Evolutionary conservation across 2,113 vertebrate genomes (phyloP).

Genomic region (Acinonyx jubatus): DNA sequence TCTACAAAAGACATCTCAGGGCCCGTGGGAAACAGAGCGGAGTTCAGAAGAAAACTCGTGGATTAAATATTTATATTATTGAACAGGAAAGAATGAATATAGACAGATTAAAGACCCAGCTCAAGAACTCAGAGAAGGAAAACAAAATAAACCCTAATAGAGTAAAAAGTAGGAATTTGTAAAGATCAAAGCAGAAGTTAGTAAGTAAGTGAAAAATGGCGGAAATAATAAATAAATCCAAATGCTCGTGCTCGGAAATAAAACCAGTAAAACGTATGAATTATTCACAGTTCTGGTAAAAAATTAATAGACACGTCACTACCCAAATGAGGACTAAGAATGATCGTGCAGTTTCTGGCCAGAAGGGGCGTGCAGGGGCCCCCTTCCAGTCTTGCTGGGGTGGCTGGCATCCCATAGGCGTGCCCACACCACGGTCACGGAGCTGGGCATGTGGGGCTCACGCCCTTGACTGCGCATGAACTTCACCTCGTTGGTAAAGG

Average conservation of each 20-base stretch:
- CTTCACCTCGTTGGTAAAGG: accelerated
- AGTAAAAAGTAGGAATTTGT: not conserved
- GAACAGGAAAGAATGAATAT: not conserved
- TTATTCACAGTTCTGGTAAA: not conserved
- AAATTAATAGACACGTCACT: not conserved
- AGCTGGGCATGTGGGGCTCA: accelerated
- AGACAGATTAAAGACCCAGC: not conserved
- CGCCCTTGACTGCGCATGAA: accelerated
- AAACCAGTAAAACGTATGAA: not conserved
- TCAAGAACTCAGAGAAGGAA: not conserved
- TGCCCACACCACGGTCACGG: accelerated
- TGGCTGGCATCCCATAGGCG: accelerated
- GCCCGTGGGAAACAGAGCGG: not conserved
- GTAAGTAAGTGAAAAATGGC: not conserved
- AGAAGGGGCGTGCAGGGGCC: accelerated
- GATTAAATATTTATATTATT: not conserved
- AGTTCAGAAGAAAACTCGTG: not conserved
- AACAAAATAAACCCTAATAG: not conserved
- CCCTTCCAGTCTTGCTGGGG: not conserved
- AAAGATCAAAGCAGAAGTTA: not conserved
- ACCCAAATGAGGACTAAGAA: not conserved
- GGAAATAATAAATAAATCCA: not conserved
- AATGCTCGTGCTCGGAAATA: not conserved
- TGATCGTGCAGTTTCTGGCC: too few relatives aligned
- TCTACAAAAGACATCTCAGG: not conserved